A percentile compares a stretch with the other conserved stretches of the same genome.
phyloP scores from a whole-genome alignment of 1,140 invertebrate species.

The Papilio dardanus region DNA sequence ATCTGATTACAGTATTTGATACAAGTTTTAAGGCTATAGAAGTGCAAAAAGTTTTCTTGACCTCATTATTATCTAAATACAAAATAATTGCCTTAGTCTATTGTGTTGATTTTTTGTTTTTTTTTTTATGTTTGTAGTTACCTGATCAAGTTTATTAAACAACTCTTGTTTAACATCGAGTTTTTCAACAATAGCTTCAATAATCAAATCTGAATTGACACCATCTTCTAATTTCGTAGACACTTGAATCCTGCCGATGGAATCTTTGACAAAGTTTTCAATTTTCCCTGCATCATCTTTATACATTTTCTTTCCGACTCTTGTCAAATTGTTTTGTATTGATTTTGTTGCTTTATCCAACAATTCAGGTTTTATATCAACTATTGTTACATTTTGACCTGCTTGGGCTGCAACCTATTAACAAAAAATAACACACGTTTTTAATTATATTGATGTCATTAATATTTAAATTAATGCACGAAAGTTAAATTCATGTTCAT shows the following conservation, averaged over 20 bases:
- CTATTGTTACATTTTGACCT: conserved; percentile 89
- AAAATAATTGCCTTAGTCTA: background rate
- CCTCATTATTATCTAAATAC: too few relatives aligned
- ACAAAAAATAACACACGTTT: conserved; percentile 22
- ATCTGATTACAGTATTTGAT: too few relatives aligned
- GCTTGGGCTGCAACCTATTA: conserved; percentile 90
- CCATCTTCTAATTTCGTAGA: conserved; percentile 72
- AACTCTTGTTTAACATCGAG: conserved; percentile 90
- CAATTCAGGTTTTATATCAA: conserved; percentile 88
- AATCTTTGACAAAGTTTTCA: conserved; percentile 85
- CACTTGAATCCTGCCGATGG: conserved; percentile 83
- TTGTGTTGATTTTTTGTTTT: too few relatives aligned
- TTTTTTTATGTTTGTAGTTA: too few relatives aligned
- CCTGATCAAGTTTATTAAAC: conserved; percentile 85
- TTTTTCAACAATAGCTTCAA: conserved; percentile 95
- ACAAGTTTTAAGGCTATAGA: too few relatives aligned
- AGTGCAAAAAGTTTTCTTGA: too few relatives aligned
- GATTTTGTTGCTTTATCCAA: conserved; percentile 87
- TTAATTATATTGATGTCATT: background rate
- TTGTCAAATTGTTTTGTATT: conserved; percentile 87
- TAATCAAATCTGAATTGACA: conserved; percentile 86
- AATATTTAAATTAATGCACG: background rate
- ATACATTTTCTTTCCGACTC: conserved; percentile 90
- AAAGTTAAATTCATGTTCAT: background rate
- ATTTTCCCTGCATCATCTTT: conserved; percentile 85